phyloP scores from a whole-genome alignment of 2,888 invertebrate genomes.

The Campoplex capitator region DNA sequence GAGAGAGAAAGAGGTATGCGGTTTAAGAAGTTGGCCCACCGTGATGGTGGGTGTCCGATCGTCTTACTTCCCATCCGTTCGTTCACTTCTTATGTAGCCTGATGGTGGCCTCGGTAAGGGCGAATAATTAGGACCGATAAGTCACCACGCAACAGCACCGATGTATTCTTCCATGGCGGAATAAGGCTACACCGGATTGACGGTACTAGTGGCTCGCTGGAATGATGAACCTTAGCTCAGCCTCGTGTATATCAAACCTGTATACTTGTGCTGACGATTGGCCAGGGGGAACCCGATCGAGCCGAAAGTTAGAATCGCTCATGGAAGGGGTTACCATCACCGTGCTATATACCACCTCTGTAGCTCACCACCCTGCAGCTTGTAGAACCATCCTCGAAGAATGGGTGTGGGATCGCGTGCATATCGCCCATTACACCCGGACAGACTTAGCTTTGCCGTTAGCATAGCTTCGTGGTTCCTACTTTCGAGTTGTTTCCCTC shows the following conservation, averaged over 20 bases:
- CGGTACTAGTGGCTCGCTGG: slow-evolving; percentile 66
- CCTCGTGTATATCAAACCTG: slow-evolving; percentile 43
- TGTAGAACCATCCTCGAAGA: slow-evolving; percentile 33
- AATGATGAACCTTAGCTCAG: slow-evolving; percentile 57
- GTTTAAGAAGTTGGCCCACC: slow-evolving; percentile 46
- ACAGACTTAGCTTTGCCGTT: slow-evolving; percentile 81
- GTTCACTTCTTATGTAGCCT: slow-evolving; percentile 57
- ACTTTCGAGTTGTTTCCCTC: slow-evolving; percentile 79
- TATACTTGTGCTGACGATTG: slow-evolving; percentile 63
- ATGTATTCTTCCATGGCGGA: slow-evolving; percentile 64
- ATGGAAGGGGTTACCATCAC: slow-evolving; percentile 50
- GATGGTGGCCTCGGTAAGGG: slow-evolving; percentile 64
- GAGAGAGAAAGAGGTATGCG: slow-evolving; percentile 24
- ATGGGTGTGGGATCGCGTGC: slow-evolving; percentile 82
- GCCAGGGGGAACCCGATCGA: slow-evolving; percentile 63
- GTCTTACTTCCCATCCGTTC: slow-evolving; percentile 60
- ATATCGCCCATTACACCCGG: slow-evolving; percentile 82
- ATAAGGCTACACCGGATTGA: slow-evolving; percentile 67
- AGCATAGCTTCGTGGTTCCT: slow-evolving; percentile 79
- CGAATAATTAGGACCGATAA: slow-evolving; percentile 84
- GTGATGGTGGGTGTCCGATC: slow-evolving; percentile 61
- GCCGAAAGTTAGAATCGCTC: slow-evolving; percentile 78
- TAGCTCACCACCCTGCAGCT: slow-evolving; percentile 38
- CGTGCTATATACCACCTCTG: slow-evolving; percentile 9
- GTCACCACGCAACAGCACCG: slow-evolving; percentile 81